Evolutionary conservation across 1,140 invertebrate species (phyloP).

Genomic region (Telenomus remus): DNA sequence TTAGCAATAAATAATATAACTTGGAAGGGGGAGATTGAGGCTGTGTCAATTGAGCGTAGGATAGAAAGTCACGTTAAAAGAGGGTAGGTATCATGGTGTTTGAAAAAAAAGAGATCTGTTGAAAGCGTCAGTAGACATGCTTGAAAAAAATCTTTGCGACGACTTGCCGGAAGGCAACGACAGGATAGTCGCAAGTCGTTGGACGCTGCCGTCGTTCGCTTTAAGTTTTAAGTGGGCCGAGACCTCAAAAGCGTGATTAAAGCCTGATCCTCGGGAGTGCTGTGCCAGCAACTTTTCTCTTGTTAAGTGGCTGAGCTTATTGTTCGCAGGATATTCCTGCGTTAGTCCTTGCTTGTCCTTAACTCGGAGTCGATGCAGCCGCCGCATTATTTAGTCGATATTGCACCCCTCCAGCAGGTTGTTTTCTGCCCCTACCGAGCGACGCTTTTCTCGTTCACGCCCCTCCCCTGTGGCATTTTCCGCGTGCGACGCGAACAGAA

Average conservation of each 20-base stretch:
- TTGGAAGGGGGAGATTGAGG: constrained; percentile 14
- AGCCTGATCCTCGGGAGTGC: constrained; percentile 55
- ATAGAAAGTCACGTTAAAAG: constrained; percentile 31
- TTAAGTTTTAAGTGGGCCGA: constrained; percentile 62
- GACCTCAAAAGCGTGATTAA: constrained; percentile 61
- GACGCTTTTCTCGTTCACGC: constrained; percentile 24
- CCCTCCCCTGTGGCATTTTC: constrained; percentile 3
- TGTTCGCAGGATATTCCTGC: constrained; percentile 17
- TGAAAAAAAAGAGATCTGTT: constrained; percentile 34
- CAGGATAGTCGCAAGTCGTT: constrained; percentile 61
- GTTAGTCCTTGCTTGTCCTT: constrained; percentile 20
- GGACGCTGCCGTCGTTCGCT: constrained; percentile 61
- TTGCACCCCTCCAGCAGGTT: constrained; percentile 30
- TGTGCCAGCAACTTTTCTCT: constrained; percentile 49
- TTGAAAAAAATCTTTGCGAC: constrained; percentile 52
- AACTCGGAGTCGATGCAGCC: constrained; percentile 8
- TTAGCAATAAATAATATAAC: constrained; percentile 52
- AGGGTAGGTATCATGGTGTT: constrained; percentile 33
- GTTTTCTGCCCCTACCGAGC: constrained; percentile 14
- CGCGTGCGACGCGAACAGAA: constrained; percentile 44
- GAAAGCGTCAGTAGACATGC: constrained; percentile 41
- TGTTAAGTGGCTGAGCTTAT: constrained; percentile 55
- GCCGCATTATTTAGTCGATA: constrained; percentile 60
- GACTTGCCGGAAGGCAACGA: constrained; percentile 58
- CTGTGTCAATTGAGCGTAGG: constrained; percentile 23